A percentile compares a stretch with the other conserved stretches of the same genome.
Conservation (phyloP, 1,140 invertebrate species). For the Drosophila sucinea region DNA sequence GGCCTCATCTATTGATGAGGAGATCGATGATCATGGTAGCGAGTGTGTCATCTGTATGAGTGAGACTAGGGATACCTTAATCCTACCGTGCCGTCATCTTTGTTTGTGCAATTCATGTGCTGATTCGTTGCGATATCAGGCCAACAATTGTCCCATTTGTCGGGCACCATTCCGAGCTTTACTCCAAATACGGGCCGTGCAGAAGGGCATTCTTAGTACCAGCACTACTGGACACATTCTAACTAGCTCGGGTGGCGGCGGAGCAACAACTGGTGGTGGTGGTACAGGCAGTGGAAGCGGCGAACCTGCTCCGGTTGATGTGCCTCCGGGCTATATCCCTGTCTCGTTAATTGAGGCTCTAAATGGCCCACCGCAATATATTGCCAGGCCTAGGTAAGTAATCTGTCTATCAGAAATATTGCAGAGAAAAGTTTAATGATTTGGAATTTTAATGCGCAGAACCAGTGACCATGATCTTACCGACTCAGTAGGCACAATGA, state of each 20-base stretch:
- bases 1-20: slow-evolving; percentile 90
- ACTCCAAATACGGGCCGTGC: slow-evolving; percentile 96
- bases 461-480: slow-evolving; percentile 49
- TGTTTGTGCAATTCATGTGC: slow-evolving; percentile 99
- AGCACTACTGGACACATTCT: slow-evolving; percentile 79
- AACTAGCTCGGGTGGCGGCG: not conserved
- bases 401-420: not conserved
- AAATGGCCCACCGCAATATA: slow-evolving; percentile 91
- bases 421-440: not conserved
- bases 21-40: slow-evolving; percentile 97
- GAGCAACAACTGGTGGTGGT: not conserved
- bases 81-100: slow-evolving; percentile 98
- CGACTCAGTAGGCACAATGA: slow-evolving; percentile 49
- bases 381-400: slow-evolving; percentile 56
- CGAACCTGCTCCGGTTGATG: slow-evolving; percentile 79
- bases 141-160: slow-evolving; percentile 99
- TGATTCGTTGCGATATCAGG: slow-evolving; percentile 97
- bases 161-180: slow-evolving; percentile 98
- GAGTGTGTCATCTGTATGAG: slow-evolving; percentile 99
- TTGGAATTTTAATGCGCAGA: slow-evolving; percentile 11
- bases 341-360: slow-evolving; percentile 98
- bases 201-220: slow-evolving; percentile 87
- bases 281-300: slow-evolving; percentile 29
- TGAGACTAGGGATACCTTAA: slow-evolving; percentile 97
- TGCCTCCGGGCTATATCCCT: slow-evolving; percentile 96